Conservation (phyloP, 2,113 vertebrate genomes). For the Saimiri boliviensis region DNA sequence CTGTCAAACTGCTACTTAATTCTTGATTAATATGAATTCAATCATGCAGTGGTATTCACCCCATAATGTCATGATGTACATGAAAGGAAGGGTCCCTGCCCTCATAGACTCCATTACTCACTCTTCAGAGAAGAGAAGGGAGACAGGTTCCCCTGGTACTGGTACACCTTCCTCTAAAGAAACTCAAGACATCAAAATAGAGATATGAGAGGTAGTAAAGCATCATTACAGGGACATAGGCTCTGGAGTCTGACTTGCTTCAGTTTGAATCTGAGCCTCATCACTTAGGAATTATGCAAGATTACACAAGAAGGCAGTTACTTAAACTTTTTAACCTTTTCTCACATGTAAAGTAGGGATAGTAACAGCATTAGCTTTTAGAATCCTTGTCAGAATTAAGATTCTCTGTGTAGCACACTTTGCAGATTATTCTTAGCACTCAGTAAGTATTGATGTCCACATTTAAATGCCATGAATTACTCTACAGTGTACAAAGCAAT, state of each 20-base stretch:
- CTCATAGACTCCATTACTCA: neutral
- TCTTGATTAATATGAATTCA: neutral
- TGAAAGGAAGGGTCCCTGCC: neutral
- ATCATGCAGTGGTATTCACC: neutral
- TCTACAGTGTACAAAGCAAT: too few relatives aligned
- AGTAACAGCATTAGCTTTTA: neutral
- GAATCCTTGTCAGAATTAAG: neutral
- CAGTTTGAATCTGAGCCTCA: conserved; percentile 10
- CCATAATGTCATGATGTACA: neutral
- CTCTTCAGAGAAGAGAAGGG: neutral
- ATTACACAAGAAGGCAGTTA: neutral
- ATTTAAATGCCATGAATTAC: too few relatives aligned
- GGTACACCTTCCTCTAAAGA: neutral
- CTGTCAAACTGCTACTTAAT: neutral
- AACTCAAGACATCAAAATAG: neutral
- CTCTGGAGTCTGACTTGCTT: neutral
- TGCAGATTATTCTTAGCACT: too few relatives aligned
- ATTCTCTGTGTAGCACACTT: too few relatives aligned
- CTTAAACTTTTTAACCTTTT: conserved; percentile 5
- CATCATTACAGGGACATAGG: neutral
- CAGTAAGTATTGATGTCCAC: too few relatives aligned
- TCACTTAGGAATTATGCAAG: neutral
- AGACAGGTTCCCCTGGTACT: neutral
- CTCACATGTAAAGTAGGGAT: neutral
- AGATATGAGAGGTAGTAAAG: neutral